Base-by-base conservation (phyloP, 2,888 invertebrate genomes). In the Aromia moschata region DNA sequence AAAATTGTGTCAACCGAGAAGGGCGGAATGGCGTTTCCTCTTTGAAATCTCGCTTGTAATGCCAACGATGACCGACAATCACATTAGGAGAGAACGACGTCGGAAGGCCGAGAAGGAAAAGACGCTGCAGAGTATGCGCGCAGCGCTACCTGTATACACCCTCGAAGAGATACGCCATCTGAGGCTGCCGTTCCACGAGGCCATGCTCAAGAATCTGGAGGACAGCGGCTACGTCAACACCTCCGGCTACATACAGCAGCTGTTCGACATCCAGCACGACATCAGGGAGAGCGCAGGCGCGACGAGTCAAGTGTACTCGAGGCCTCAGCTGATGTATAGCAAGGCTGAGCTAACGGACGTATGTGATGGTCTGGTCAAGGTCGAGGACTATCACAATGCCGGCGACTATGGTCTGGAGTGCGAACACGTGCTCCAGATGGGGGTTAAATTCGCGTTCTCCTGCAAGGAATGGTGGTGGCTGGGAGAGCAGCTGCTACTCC, bases 211-310 rank as follows among this genome's bases (percentile, higher is more conserved):
- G 7, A 87, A 87, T 70, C 70, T 88, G 1, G 72, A 76, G 55
- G 88, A 87, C 72, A 70, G 80, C 0, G 85, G 84, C 0, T 84
- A 79, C 60, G 51, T 58, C 0, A 83, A 83, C 58, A 82, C 86
- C 0, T 82, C 84, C 0, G 75, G 77, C 31, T 86, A 84, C 67
- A 69, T 88, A 0, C 79, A 79, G 65, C 83, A 85, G 65, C 77
- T 89, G 0, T 80, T 88, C 14, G 81, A 85, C 15, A 82, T 85
- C 17, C 87, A 88, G 60, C 78, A 83, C 5, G 81, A 83, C 61
- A 75, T 84, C 0, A 73, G 84, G 1, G 76, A 77, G 0, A 78
- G 82, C 45, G 83, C 84, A 47, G 86, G 85, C 0, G 83, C 84
- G 1, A 84, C 84, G 0, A 84, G 85, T 10, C 79, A 82, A 0